Percentiles rank a stretch among this genome's conserved stretches.
phyloP scores from a whole-genome alignment of 2,797 vertebrate genomes.

The Astyanax mexicanus region DNA sequence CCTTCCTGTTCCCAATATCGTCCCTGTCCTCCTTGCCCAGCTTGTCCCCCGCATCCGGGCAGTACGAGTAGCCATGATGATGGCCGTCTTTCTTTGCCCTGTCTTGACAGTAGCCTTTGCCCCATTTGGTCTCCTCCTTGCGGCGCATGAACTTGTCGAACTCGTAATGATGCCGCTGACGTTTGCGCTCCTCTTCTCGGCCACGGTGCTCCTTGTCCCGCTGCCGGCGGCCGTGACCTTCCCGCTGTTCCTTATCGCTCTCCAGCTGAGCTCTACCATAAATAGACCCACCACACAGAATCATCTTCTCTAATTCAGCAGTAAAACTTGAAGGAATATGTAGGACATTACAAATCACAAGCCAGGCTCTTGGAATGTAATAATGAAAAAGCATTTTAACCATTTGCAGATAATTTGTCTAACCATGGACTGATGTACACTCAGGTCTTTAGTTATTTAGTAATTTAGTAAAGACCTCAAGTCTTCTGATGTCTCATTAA shows the following conservation, averaged over 20 bases:
- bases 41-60: constrained; percentile 85
- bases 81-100: constrained; percentile 90
- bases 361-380: too few relatives aligned
- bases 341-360: not conserved
- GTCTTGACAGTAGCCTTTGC: constrained; percentile 91
- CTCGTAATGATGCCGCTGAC: constrained; percentile 88
- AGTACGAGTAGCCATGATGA: constrained; percentile 82
- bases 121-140: constrained; percentile 94
- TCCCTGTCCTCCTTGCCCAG: constrained; percentile 89
- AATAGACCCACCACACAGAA: constrained; percentile 21
- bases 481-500: too few relatives aligned
- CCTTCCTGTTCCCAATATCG: constrained; percentile 88
- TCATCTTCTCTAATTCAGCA: not conserved
- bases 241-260: constrained; percentile 91
- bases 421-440: too few relatives aligned
- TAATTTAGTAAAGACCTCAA: too few relatives aligned
- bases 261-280: constrained; percentile 80
- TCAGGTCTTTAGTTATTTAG: too few relatives aligned
- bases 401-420: too few relatives aligned
- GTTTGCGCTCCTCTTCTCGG: constrained; percentile 87
- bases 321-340: not conserved
- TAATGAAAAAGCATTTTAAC: too few relatives aligned
- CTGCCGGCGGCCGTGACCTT: constrained; percentile 85
- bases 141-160: constrained; percentile 90
- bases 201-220: constrained; percentile 90